A percentile compares a stretch with the other conserved stretches of the same genome.
Conservation (phyloP, 1,140 invertebrate genomes). For the Nasonia vitripennis region DNA sequence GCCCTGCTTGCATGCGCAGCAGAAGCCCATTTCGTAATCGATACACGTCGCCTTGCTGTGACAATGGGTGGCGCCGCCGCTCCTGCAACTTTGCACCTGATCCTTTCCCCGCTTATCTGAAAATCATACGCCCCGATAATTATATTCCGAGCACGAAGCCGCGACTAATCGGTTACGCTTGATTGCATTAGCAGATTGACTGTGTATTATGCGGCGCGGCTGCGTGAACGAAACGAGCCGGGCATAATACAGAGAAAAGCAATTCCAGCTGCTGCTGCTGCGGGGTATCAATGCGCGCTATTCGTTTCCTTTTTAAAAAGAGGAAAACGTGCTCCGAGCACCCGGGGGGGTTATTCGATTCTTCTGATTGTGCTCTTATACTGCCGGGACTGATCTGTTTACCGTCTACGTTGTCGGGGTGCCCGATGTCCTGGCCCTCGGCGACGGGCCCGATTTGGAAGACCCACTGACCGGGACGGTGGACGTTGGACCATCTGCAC, state of each 20-base stretch:
- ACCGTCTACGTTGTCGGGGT: constrained; percentile 79
- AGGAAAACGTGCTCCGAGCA: not conserved
- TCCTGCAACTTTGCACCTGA: constrained; percentile 73
- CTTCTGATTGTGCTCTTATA: not conserved
- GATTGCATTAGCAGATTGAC: constrained; percentile 15
- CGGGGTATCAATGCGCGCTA: not conserved
- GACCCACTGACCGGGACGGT: constrained; percentile 88
- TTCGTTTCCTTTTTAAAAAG: not conserved
- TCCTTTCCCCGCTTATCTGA: constrained; percentile 59
- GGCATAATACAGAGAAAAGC: constrained; percentile 20
- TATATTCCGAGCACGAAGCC: constrained; percentile 10
- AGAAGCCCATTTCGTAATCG: constrained; percentile 89
- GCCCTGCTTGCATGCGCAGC: constrained; percentile 87
- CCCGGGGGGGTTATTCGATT: not conserved
- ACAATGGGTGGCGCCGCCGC: constrained; percentile 80
- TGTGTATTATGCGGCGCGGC: not conserved
- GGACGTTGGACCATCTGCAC: constrained; percentile 88
- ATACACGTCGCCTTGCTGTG: constrained; percentile 88
- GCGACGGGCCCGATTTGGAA: constrained; percentile 85
- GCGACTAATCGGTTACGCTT: constrained; percentile 3
- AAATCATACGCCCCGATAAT: constrained; percentile 31
- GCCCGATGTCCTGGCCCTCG: constrained; percentile 78
- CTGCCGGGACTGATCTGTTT: constrained; percentile 19
- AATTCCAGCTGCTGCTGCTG: not conserved
- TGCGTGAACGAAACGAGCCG: not conserved